Evolutionary conservation across 1,140 invertebrate species (phyloP).

Genomic region (fruit fly (Drosophila melanogaster)): Release_6_plus_ISO1_MT NT_037436.4:1502001-1502500

Average conservation of each 20-base stretch:
- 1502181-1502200: conserved; percentile 39
- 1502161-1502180: conserved; percentile 31
- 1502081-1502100: not conserved
- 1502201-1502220: conserved; percentile 4
- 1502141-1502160: not conserved
- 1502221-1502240: conserved; percentile 24
- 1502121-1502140: not conserved
- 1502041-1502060: conserved; percentile 6
- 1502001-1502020: not conserved
- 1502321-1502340: conserved; percentile 7
- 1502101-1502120: not conserved
- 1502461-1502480: conserved; percentile 40
- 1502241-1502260: conserved; percentile 41
- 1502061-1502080: not conserved
- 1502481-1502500: conserved; percentile 16
- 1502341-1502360: conserved; percentile 10
- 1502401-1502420: not conserved
- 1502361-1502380: conserved; percentile 41
- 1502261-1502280: conserved; percentile 1
- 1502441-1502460: not conserved
- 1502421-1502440: not conserved
- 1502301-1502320: not conserved
- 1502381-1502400: not conserved
- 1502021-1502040: not conserved
- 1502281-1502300: not conserved